Evolutionary conservation across 2,113 vertebrate species (phyloP), one percentile per base, ranked within the genome.

Genomic region (Gymnorhina tibicen): DNA sequence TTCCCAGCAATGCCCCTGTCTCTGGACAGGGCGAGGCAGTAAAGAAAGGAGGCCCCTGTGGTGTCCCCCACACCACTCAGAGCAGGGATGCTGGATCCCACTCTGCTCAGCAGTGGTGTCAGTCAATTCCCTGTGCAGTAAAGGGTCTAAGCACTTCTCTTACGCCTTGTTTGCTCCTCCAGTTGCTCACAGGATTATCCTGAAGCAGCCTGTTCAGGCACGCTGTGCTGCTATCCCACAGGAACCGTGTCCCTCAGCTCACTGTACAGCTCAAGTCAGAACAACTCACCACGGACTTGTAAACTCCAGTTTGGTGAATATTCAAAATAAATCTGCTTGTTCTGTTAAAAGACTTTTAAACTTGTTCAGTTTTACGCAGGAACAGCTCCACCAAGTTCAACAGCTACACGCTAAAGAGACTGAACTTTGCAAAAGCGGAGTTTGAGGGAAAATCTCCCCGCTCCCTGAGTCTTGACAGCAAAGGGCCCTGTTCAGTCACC

Each of bases 1-100:
- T 9, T 24, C 58, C 59, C 69, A 44, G 68, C 18, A 44, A 17
- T 4, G 28, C 39, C 62, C 7, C n/a, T 13, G 62, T 27, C 20
- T 7, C 30, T 3, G n/a, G 16, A 7, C 33, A 42, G 42, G 0
- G 2, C 0, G 0, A 3, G 19, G 39, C 58, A 44, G 39, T 2
- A 1, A 14, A 19, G 59, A n/a, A 32, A 4, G 26, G 76, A 86
- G 63, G 15, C 16, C 53, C 30, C 62, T 26, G n/a, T 7, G 3
- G 14, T 17, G 55, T 35, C 18, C 16, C 46, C 60, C 30, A 8
- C 16, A 3, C 22, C 69, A 21, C 87, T 46, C 62, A 21, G 21
- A 60, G 3, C 62, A 42, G 55, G 44, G 55, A 7, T 41, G 47
- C 39, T 16, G 26, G 39, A 5, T 6, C 56, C 67, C 15, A 4